Evolutionary conservation across 1,140 invertebrate species (phyloP), one percentile per base, ranked within the genome.

Genomic region (Drosophila sp.): DNA sequence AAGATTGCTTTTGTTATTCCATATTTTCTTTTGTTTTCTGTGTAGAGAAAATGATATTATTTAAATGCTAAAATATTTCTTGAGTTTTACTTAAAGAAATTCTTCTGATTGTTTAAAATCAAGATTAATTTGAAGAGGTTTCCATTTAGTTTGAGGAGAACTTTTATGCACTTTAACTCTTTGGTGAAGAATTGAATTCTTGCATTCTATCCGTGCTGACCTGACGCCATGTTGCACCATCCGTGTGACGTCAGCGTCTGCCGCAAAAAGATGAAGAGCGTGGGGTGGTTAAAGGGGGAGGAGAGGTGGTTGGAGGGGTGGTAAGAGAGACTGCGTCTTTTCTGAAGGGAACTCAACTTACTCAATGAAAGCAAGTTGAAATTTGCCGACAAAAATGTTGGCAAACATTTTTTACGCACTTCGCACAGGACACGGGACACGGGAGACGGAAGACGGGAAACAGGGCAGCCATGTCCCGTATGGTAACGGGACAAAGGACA

Each of bases 321-420:
- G 25, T 2, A 36, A 14, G 14, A 2, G 29, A 46, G 18, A 13
- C 36, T 13, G 50, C 32, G 9, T 36, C 11, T 32, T 36, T 11
- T 36, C 3, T 36, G 34, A 36, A 36, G 9, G 34, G 7, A 36
- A 36, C 34, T n/a, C n/a, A n/a, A n/a, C n/a, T n/a, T n/a, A n/a
- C n/a, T n/a, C 34, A 9, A 11, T 48, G 29, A 40, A 29, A 40
- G 38, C 54, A 57, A 51, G 9, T 46, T 40, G 25, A 36, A 36
- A 50, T 40, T 43, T 27, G 41, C 46, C 16, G 16, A 54, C 36
- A 38, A 43, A 38, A 74, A 51, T 59, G 61, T 65, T 75, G 58
- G 72, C 65, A 67, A 72, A 72, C 63, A 76, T 72, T 66, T 72
- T 74, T 62, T 67, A 76, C 74, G 74, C 70, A 72, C 57, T 76